phyloP scores from a whole-genome alignment of 2,888 invertebrate genomes.

The Nomada fabriciana region DNA sequence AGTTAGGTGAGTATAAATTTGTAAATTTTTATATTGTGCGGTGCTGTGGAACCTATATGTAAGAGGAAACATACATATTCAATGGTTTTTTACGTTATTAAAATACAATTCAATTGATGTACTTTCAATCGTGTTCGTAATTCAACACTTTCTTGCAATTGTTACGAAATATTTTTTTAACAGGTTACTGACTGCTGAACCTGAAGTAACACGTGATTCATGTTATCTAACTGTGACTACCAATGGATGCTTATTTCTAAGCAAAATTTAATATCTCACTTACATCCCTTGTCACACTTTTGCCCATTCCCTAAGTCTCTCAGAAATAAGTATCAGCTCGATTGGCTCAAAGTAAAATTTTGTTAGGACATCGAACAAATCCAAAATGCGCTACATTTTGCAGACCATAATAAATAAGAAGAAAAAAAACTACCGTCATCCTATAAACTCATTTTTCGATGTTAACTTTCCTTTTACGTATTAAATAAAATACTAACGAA shows the following conservation, averaged over 20 bases:
- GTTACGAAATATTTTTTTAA: conserved; percentile 17
- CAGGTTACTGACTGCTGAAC: conserved; percentile 17
- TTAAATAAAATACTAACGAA: conserved; percentile 33
- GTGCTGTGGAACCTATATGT: conserved; percentile 67
- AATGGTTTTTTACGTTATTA: conserved; percentile 60
- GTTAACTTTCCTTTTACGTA: conserved; percentile 17
- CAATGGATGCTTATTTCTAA: conserved; percentile 42
- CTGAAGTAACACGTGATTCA: conserved; percentile 22
- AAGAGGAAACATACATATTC: conserved; percentile 84
- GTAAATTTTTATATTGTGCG: conserved; percentile 68
- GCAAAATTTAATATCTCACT: conserved; percentile 67
- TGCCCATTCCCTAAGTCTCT: conserved; percentile 80
- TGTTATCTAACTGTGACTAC: conserved; percentile 38
- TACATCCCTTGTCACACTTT: conserved; percentile 84
- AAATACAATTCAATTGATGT: conserved; percentile 40
- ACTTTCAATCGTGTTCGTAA: conserved; percentile 26
- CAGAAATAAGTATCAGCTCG: conserved; percentile 65
- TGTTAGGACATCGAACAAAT: conserved; percentile 37
- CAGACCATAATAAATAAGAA: conserved; percentile 28
- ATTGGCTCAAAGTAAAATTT: conserved; percentile 47
- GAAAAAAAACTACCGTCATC: conserved; percentile 19
- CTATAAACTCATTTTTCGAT: conserved; percentile 26
- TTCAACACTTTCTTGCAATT: conserved; percentile 53
- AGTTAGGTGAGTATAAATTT: conserved; percentile 73
- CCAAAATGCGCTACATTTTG: conserved; percentile 44